A percentile compares a stretch with the other conserved stretches of the same genome.
These are phyloP conservation scores for Parnassius apollo DNA, from an alignment of 2,888 invertebrate genomes.

Conservation along the genomic window DNA sequence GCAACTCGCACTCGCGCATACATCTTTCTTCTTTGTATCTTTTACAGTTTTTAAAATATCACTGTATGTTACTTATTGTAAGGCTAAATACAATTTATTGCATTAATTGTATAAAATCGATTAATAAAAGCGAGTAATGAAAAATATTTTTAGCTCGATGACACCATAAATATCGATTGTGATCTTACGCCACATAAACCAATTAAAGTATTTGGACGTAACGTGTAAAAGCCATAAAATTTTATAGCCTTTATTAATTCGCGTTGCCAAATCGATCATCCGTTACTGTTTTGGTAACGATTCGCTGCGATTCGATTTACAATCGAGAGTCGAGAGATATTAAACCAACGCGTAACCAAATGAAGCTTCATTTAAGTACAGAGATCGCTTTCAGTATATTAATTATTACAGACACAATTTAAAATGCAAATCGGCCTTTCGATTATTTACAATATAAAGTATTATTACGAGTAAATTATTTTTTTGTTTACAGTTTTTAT, in stretches of 20 bases:
- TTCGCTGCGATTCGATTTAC: constrained; percentile 63
- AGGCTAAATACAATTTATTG: constrained; percentile 7
- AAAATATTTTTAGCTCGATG: constrained; percentile 8
- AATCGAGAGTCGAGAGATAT: constrained; percentile 48
- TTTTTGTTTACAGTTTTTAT: too few species aligned
- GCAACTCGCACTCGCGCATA: too few species aligned
- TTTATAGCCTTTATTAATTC: constrained; percentile 18
- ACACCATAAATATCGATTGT: constrained; percentile 13
- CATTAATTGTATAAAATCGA: constrained; percentile 12
- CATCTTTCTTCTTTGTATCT: too few species aligned
- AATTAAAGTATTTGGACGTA: constrained; percentile 18
- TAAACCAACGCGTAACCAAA: constrained; percentile 17
- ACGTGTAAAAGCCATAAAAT: constrained; percentile 18
- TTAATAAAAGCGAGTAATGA: constrained; percentile 10
- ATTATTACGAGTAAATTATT: constrained; percentile 1
- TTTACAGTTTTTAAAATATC: neutral
- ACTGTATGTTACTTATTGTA: neutral
- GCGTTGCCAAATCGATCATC: constrained; percentile 32
- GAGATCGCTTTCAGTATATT: constrained; percentile 21
- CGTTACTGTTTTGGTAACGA: constrained; percentile 54
- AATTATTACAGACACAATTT: constrained; percentile 18
- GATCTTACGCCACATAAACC: constrained; percentile 7
- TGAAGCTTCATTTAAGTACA: constrained; percentile 9
- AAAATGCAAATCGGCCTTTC: constrained; percentile 18
- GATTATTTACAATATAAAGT: constrained; percentile 11